Base-by-base conservation (phyloP, 2,797 vertebrate species). In the Pristis pectinata region DNA sequence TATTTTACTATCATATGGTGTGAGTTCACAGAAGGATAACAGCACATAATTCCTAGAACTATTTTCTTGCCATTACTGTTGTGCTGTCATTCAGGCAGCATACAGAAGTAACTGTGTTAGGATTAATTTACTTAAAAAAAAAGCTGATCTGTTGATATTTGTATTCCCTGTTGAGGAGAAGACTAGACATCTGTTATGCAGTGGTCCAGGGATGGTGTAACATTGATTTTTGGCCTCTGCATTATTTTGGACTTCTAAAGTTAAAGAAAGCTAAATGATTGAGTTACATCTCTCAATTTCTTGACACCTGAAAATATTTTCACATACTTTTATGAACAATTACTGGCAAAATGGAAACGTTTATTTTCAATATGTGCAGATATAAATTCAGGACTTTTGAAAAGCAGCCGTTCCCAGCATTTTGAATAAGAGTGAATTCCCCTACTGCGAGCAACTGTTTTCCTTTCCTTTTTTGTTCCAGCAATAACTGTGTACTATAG, bases 401-500 rank as follows among this genome's bases (percentile, higher is more conserved):
- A 41, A 67, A 41, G 19, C 87, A 91, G 61, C 59, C 41, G 17
- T 41, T 91, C n/a, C n/a, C n/a, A 41, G 61, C 64, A 41, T 91
- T 91, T 91, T 91, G 87, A 27, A 87, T 49, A 41, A 91, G 22
- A 67, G 67, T 91, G n/a, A 91, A 64, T 67, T 37, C 87, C 67
- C 87, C 61, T 87, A 91, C 87, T 91, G 87, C 19, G 61, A 91
- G n/a, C 9, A 91, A 67, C 59, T 24, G 19, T 91, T 44, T 91
- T 91, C 41, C 61, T 67, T 91, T 91, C 41, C 1, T 22, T 91
- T 27, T 91, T 67, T 22, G n/a, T 91, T 91, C 61, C 87, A 91
- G 61, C n/a, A 64, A 41, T 37, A 91, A 67, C 87, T 91, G 37
- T 67, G 17, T 30, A 41, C 59, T 30, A 27, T 22, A 64, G 61